Base-by-base conservation (phyloP, 2,113 vertebrate genomes). In the Mormyrus lacerda region DNA sequence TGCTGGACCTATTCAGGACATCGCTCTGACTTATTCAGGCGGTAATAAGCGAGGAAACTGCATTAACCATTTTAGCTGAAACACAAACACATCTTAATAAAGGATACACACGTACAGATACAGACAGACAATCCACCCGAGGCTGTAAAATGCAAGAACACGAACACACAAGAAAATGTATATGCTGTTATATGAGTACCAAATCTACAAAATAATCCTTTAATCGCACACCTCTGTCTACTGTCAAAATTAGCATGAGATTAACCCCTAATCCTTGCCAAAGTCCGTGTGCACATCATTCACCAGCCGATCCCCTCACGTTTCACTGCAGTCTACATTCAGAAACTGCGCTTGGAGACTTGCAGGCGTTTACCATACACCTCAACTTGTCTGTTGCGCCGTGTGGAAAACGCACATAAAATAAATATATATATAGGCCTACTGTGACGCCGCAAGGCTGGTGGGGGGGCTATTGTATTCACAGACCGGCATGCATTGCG, bases 201-300 rank as follows among this genome's bases (percentile, higher is more conserved):
- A 87, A 8, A 39, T 90, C 55, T 21, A 87, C 47, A 47, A 76
- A 47, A 83, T 90, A 90, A 88, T 90, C 89, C 89, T 45, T 15
- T 90, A 88, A 87, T 88, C 86, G 44, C 84, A 86, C 42, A 45
- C 39, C 50, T 50, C n/a, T n/a, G 24, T 90, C 50, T 39, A 44
- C 48, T 61, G 35, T 47, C 47, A 82, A 27, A 87, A 69, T 87
- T 82, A 82, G 58, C 51, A 21, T 39, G 45, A 39, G 53, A 51
- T 90, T 82, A 88, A 58, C 53, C 69, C 13, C 48, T 90, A 90
- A 88, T 90, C 89, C 35, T 44, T 27, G 24, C 15, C 48, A 8
- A 17, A 35, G 47, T 76, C 10, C 50, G 19, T 27, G 73, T 83
- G 17, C 73, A 83, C 35, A 24, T 88, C 47, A 27, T 86, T 65